Conservation (phyloP, 2,113 vertebrate genomes). For the Mionectes macconnelli region DNA sequence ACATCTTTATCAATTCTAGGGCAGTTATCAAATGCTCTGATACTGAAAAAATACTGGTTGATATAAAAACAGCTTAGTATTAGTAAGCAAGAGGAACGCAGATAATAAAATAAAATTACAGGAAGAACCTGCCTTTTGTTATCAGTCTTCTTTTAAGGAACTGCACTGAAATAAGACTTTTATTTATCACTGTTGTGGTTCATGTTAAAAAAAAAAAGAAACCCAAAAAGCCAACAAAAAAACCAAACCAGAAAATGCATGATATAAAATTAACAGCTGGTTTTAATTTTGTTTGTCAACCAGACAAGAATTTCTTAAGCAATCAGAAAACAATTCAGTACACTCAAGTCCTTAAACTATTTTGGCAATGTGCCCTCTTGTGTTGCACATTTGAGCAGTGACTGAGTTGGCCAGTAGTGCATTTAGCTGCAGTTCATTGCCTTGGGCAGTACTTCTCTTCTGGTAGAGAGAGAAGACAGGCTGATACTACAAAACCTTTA, state of each 20-base stretch:
- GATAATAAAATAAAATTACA: not conserved
- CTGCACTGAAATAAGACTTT: not conserved
- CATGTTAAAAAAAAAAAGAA: not conserved
- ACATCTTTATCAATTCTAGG: not conserved
- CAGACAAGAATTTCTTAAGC: not conserved
- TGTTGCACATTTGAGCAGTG: not conserved
- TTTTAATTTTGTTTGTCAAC: not conserved
- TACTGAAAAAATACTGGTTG: not conserved
- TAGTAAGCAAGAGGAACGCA: not conserved
- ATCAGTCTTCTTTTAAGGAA: not conserved
- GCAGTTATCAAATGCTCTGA: not conserved
- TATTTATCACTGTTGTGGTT: not conserved
- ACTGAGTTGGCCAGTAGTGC: not conserved
- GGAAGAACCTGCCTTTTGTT: not conserved
- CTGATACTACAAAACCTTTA: not conserved
- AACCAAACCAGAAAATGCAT: not conserved
- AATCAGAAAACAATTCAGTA: not conserved
- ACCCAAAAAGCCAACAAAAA: not conserved
- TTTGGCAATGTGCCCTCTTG: not conserved
- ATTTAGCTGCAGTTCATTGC: fast-evolving
- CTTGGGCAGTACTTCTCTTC: not conserved
- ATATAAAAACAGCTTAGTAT: not conserved
- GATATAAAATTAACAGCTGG: not conserved
- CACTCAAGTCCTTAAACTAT: not conserved
- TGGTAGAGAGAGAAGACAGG: not conserved